Conservation (phyloP, 2,888 invertebrate genomes). For the Diaphora mendica region DNA sequence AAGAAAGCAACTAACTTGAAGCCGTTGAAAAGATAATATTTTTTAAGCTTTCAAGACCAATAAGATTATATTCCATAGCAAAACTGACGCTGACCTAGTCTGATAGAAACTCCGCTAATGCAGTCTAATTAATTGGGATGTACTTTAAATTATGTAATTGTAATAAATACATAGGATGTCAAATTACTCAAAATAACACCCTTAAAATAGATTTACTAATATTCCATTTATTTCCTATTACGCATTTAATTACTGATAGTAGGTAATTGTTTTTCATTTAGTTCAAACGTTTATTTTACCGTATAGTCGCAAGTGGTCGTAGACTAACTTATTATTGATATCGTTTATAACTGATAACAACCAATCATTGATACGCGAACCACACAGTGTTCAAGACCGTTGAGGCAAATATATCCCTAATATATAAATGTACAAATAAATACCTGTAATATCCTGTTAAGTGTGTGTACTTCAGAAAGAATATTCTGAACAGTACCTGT, state of each 20-base stretch:
- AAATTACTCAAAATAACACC: background rate
- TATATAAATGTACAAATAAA: background rate
- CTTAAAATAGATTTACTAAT: background rate
- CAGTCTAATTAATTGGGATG: background rate
- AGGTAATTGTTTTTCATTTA: conserved; percentile 1
- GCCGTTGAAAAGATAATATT: too few relatives aligned
- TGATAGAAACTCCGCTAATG: background rate
- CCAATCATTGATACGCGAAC: conserved; percentile 44
- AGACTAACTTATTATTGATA: conserved; percentile 42
- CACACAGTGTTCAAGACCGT: conserved; percentile 33
- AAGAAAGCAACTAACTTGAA: too few relatives aligned
- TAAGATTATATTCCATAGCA: background rate
- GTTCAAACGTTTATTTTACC: conserved; percentile 22
- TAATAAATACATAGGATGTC: background rate
- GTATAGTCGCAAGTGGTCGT: conserved; percentile 23
- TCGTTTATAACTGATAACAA: conserved; percentile 36
- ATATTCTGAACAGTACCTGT: conserved; percentile 5
- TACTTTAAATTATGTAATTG: background rate
- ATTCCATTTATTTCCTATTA: background rate
- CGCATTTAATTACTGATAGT: background rate
- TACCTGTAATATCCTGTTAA: background rate
- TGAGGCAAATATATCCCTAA: conserved; percentile 11
- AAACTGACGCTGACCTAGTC: background rate
- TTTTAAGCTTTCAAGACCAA: background rate
- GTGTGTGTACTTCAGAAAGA: background rate